Conservation (phyloP, 2,888 invertebrate species). For the Amphipyra berbera region DNA sequence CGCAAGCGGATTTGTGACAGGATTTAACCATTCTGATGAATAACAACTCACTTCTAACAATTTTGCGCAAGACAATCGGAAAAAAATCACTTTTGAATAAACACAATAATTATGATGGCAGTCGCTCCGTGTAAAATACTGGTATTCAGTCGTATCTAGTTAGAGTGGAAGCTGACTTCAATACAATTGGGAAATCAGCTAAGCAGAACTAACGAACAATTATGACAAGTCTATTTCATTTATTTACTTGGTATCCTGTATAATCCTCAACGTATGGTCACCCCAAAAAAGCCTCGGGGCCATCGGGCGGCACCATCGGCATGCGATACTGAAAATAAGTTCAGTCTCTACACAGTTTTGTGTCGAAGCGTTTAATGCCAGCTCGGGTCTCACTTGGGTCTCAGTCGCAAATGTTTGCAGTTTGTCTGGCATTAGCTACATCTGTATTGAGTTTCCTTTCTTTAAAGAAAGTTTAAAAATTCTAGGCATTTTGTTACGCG, state of each 20-base stretch:
- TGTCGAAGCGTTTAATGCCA: constrained; percentile 47
- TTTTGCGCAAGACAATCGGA: too few relatives aligned
- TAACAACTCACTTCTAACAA: background rate
- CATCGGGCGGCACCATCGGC: constrained; percentile 38
- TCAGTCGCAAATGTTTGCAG: constrained; percentile 40
- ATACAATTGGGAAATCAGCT: too few relatives aligned
- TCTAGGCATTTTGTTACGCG: too few relatives aligned
- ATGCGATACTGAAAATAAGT: constrained; percentile 57
- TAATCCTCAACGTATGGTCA: constrained; percentile 17
- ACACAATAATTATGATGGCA: too few relatives aligned
- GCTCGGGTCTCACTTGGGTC: constrained; percentile 11
- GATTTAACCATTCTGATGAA: background rate
- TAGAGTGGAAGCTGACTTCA: too few relatives aligned
- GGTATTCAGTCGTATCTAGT: too few relatives aligned
- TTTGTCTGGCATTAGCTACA: constrained; percentile 27
- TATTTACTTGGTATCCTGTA: background rate
- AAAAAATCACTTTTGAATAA: too few relatives aligned
- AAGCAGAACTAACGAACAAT: too few relatives aligned
- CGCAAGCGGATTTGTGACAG: too few relatives aligned
- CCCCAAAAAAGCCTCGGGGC: constrained; percentile 25
- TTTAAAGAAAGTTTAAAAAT: constrained; percentile 18
- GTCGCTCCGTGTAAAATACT: too few relatives aligned
- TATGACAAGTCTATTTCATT: too few relatives aligned
- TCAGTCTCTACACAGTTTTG: constrained; percentile 43
- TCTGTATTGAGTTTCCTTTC: constrained; percentile 17